Evolutionary conservation across 2,113 vertebrate genomes (phyloP).

Genomic region (Stomatorhinus ivindoensis): DNA sequence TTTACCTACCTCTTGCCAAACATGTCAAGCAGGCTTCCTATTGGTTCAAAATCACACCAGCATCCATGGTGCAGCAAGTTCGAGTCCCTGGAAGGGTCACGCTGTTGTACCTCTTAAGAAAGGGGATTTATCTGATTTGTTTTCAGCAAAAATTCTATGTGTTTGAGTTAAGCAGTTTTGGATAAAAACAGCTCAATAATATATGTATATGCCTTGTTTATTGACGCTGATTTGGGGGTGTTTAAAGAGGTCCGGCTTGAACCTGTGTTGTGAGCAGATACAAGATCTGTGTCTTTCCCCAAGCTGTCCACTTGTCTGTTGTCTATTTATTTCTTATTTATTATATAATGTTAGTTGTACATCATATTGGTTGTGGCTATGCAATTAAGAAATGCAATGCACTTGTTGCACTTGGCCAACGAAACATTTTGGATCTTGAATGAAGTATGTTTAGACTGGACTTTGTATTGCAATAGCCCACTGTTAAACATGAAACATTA

Average conservation of each 20-base stretch:
- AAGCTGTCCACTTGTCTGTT: neutral
- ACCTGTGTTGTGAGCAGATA: neutral
- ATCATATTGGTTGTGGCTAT: neutral
- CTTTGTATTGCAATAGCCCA: neutral
- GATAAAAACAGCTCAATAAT: neutral
- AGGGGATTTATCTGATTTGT: neutral
- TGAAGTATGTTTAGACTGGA: neutral
- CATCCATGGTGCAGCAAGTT: neutral
- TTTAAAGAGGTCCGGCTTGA: neutral
- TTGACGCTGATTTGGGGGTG: neutral
- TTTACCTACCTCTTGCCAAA: neutral
- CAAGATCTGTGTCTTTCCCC: neutral
- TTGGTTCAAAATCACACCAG: neutral
- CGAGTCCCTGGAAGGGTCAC: neutral
- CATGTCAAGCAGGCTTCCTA: neutral
- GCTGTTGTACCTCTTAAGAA: neutral
- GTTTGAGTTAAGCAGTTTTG: neutral
- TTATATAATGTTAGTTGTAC: neutral
- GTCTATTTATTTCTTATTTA: neutral
- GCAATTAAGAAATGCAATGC: neutral
- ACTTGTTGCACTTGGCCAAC: neutral
- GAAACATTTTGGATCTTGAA: neutral
- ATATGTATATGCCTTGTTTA: neutral
- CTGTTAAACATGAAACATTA: neutral
- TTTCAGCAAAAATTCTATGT: neutral